Evolutionary conservation across 1,140 invertebrate species (phyloP), one percentile per base, ranked within the genome.

Genomic region (Wasmannia auropunctata): DNA sequence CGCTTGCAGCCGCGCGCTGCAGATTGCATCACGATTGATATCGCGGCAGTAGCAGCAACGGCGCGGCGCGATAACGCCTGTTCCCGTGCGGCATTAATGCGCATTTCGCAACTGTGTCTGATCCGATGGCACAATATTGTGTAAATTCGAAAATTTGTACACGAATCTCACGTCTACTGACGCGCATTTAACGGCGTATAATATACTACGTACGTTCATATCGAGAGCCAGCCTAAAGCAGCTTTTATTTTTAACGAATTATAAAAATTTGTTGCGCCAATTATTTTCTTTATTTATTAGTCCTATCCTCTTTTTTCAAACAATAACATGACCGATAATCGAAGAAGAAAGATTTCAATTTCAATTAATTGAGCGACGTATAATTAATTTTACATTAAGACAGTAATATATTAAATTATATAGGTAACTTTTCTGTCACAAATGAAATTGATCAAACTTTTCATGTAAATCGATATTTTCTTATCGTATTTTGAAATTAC

Each of bases 61-160:
- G 22, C 28, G 56, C 60, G 8, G 22, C 28, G 56, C 28, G 43
- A 67, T 34, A 75, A 81, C 43, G 43, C 22, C 11, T 14, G 65
- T 40, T 79, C 65, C 43, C 54, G 43, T 34, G 7, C 40, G 25
- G 54, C 28, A 76, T 74, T 74, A 79, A 86, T 79, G 63, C 51
- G 34, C 31, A 46, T 76, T 76, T 67, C 56, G 40, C 28, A 19
- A 25, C 10, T 37, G 28, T 6, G n/a, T 37, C 11, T 43, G 54
- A 40, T 77, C 16, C 22, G 43, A 3, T 34, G 37, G 25, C 34
- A 28, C 25, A 63, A 77, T 63, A 63, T 63, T 43, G 56, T 16
- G 37, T 22, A 79, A 80, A 37, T 56, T 67, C 22, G 31, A 3
- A 62, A 63, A 34, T 62, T 37, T 22, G 8, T 43, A 19, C 19